These are phyloP conservation scores for Sciurus carolinensis DNA, from an alignment of 2,797 vertebrate genomes.

Conservation along the genomic window DNA sequence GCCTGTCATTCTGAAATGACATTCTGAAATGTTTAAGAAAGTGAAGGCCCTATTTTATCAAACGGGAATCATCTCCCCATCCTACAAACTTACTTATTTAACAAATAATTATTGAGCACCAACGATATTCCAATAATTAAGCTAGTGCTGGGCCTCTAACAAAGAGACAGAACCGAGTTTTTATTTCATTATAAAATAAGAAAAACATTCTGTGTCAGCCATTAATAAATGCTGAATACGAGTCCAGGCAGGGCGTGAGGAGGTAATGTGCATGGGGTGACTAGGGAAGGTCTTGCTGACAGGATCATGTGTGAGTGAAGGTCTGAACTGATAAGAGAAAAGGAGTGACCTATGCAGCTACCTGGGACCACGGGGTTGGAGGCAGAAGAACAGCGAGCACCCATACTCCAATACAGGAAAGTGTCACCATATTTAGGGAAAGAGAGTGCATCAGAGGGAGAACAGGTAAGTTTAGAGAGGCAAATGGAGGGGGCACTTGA, in stretches of 20 bases:
- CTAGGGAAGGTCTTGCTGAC: neutral
- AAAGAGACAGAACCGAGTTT: neutral
- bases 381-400: neutral
- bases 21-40: neutral
- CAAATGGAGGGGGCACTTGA: neutral
- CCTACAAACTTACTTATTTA: conserved; percentile 1
- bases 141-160: neutral
- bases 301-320: neutral
- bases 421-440: neutral
- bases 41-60: neutral
- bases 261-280: neutral
- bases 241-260: neutral
- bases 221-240: too few species aligned
- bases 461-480: neutral
- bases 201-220: too few species aligned
- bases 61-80: neutral
- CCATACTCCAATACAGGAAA: neutral
- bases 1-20: neutral
- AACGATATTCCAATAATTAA: neutral
- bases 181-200: neutral
- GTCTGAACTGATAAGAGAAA: neutral
- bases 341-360: neutral
- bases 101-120: neutral
- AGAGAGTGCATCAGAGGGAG: neutral
- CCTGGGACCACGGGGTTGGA: neutral